A percentile compares a stretch with the other conserved stretches of the same genome.
Conservation (phyloP, 2,888 invertebrate species). For the Hedya salicella region DNA sequence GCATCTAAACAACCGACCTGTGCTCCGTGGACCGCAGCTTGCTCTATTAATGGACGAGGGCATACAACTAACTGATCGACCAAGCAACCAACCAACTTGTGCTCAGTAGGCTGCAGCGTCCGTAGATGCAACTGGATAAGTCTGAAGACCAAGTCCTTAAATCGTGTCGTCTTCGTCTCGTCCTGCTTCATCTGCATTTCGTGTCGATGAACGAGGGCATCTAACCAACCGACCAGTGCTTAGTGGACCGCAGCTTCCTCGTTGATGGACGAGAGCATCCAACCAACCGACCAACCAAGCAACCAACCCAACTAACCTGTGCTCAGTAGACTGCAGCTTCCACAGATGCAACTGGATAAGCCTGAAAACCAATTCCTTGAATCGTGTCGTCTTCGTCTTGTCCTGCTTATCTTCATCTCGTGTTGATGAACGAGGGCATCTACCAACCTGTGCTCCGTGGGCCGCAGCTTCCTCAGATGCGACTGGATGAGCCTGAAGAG, state of each 20-base stretch:
- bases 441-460: slow-evolving; percentile 23
- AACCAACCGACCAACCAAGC: too few relatives aligned
- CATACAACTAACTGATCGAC: too few relatives aligned
- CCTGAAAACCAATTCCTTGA: neutral
- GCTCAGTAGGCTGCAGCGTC: neutral
- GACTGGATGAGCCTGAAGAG: slow-evolving; percentile 21
- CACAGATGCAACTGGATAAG: neutral
- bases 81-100: neutral
- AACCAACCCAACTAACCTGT: neutral
- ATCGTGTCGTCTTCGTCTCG: neutral
- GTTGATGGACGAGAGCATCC: too few relatives aligned
- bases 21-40: too few relatives aligned
- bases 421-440: neutral
- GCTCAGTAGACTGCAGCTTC: neutral
- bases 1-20: too few relatives aligned
- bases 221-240: too few relatives aligned
- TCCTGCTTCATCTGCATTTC: neutral
- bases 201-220: too few relatives aligned
- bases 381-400: neutral
- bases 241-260: too few relatives aligned
- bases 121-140: neutral
- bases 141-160: neutral
- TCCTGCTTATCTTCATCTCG: neutral
- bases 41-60: too few relatives aligned
- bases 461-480: slow-evolving; percentile 13